phyloP scores from a whole-genome alignment of 2,113 vertebrate species.

The Hydropotes inermis region DNA sequence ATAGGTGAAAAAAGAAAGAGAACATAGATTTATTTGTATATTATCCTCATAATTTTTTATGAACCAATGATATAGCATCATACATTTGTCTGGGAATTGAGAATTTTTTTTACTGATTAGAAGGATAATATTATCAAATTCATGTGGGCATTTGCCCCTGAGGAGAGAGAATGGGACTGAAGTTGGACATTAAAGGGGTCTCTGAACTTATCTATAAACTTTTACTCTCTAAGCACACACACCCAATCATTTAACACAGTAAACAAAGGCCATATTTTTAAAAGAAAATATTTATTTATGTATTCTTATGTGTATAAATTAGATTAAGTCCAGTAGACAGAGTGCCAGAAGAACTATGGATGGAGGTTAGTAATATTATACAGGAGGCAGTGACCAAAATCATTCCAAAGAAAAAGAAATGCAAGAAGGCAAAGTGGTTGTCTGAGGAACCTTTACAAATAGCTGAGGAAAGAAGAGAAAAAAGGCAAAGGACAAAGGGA shows the following conservation, averaged over 20 bases:
- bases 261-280: not conserved
- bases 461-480: not conserved
- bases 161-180: not conserved
- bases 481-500: not conserved
- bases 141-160: not conserved
- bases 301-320: not conserved
- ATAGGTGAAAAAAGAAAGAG: not conserved
- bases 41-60: not conserved
- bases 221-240: not conserved
- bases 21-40: not conserved
- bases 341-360: not conserved
- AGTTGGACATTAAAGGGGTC: not conserved
- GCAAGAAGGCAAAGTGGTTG: not conserved
- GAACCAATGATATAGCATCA: not conserved
- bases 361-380: not conserved
- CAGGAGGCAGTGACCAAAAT: not conserved
- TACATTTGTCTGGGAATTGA: not conserved
- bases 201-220: not conserved
- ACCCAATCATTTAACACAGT: not conserved
- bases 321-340: not conserved
- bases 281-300: not conserved
- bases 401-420: not conserved
- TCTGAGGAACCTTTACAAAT: not conserved
- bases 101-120: not conserved
- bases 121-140: not conserved